These are phyloP conservation scores for Engystomops pustulosus DNA, from an alignment of 2,113 vertebrate genomes.

Conservation along the genomic window DNA sequence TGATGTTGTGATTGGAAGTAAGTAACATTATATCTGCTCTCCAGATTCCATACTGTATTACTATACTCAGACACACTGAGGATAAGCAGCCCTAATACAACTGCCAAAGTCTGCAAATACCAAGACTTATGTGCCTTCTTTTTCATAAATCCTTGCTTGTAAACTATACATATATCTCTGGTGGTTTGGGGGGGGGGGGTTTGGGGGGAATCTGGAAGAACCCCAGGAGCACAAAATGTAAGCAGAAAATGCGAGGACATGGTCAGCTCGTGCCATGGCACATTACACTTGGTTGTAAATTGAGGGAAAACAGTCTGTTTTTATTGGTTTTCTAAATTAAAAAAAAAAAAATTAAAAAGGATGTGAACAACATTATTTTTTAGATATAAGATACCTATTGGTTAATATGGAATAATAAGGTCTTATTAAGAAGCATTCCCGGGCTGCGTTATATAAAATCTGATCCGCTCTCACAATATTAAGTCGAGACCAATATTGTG, in stretches of 20 bases:
- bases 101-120: constrained; percentile 50
- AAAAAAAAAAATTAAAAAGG: constrained; percentile 2
- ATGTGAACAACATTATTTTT: constrained; percentile 32
- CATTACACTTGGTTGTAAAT: constrained; percentile 45
- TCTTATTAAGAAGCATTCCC: background rate
- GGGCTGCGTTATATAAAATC: background rate
- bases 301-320: constrained; percentile 36
- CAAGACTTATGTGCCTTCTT: constrained; percentile 45
- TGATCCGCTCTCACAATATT: background rate
- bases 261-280: constrained; percentile 29
- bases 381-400: constrained; percentile 14
- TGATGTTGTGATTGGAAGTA: constrained; percentile 51
- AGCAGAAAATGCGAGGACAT: constrained; percentile 28
- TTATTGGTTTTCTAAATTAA: constrained; percentile 37
- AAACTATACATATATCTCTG: constrained; percentile 55
- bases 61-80: constrained; percentile 31
- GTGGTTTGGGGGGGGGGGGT: background rate
- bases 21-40: constrained; percentile 52
- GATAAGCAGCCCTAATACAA: constrained; percentile 46
- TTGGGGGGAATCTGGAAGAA: constrained; percentile 26
- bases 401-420: background rate
- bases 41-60: constrained; percentile 50
- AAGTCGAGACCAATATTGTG: background rate
- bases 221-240: constrained; percentile 35
- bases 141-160: constrained; percentile 53